Evolutionary conservation across 2,888 invertebrate species (phyloP).

Genomic region (Melanostoma scalare): DNA sequence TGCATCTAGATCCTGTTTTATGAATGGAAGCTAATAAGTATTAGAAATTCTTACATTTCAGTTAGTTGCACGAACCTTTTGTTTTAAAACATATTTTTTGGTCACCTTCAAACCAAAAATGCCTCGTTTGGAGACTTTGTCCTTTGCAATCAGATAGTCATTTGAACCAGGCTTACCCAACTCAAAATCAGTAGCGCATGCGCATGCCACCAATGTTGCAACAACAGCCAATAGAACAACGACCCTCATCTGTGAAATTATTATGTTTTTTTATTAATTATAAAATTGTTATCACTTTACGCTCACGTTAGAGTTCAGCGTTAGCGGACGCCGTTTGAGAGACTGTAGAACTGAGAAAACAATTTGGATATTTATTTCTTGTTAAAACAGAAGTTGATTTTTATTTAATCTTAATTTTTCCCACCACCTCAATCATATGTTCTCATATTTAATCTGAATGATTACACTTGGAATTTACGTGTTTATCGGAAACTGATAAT

Average conservation of each 20-base stretch:
- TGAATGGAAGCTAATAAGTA: not conserved
- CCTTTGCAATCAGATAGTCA: slow-evolving; percentile 76
- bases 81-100: slow-evolving; percentile 76
- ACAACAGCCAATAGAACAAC: not conserved
- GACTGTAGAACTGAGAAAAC: too few relatives aligned
- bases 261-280: not conserved
- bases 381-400: too few relatives aligned
- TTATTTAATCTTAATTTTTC: too few relatives aligned
- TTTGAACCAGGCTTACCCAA: slow-evolving; percentile 75
- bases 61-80: slow-evolving; percentile 68
- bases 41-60: not conserved
- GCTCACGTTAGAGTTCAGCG: too few relatives aligned
- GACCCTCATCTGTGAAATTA: not conserved
- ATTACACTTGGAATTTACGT: too few relatives aligned
- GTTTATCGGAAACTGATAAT: too few relatives aligned
- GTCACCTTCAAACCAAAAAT: slow-evolving; percentile 74
- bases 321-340: too few relatives aligned
- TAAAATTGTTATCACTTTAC: too few relatives aligned
- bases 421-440: too few relatives aligned
- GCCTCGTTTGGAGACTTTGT: slow-evolving; percentile 74
- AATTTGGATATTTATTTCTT: too few relatives aligned
- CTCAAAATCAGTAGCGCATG: slow-evolving; percentile 75
- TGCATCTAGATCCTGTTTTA: slow-evolving; percentile 32
- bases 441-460: too few relatives aligned
- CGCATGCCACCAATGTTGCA: slow-evolving; percentile 39